A percentile compares a stretch with the other conserved stretches of the same genome.
Conservation (phyloP, 2,797 vertebrate genomes). For the Eutrigla gurnardus region DNA sequence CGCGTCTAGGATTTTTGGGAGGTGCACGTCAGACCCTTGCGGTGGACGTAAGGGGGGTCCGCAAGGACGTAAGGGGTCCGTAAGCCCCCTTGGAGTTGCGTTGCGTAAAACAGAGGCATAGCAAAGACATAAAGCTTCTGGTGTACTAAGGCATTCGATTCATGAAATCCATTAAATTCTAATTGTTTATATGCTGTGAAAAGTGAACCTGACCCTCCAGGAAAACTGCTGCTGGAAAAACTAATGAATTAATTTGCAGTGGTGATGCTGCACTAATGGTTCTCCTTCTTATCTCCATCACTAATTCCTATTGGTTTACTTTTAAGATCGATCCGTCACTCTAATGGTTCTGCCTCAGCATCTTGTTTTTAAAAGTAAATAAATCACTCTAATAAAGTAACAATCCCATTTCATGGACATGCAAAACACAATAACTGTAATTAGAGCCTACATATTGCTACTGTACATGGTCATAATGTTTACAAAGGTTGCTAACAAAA, state of each 20-base stretch:
- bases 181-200: not conserved
- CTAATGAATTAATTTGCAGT: not conserved
- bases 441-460: not conserved
- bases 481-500: not conserved
- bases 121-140: not conserved
- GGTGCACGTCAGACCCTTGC: too few species aligned
- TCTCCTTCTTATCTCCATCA: not conserved
- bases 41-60: too few species aligned
- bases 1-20: too few species aligned
- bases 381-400: not conserved
- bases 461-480: not conserved
- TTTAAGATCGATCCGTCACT: not conserved
- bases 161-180: not conserved
- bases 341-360: not conserved
- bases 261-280: not conserved
- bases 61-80: too few species aligned
- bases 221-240: not conserved
- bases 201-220: not conserved
- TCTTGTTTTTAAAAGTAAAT: not conserved
- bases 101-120: too few species aligned
- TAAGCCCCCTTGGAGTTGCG: too few species aligned
- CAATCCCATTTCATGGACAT: not conserved
- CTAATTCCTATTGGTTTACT: not conserved
- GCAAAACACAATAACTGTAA: not conserved
- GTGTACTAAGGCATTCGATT: not conserved